These are phyloP conservation scores for Conopomorpha cramerella DNA, from an alignment of 1,140 invertebrate species.

Conservation along the genomic window DNA sequence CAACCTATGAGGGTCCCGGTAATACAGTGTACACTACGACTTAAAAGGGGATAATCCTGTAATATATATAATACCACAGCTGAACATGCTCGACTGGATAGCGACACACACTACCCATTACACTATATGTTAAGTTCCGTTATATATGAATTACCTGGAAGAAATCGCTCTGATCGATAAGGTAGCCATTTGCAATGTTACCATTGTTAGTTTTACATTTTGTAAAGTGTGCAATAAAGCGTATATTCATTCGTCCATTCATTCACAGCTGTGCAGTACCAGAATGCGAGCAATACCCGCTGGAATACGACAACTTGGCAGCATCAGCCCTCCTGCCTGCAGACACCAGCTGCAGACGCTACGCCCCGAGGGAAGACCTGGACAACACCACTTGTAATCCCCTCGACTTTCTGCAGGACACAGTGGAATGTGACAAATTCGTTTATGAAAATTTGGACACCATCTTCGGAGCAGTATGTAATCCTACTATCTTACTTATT, in stretches of 20 bases:
- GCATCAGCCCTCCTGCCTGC: slow-evolving; percentile 23
- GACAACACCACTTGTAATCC: slow-evolving; percentile 13
- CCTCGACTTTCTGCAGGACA: slow-evolving; percentile 24
- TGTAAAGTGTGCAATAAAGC: no score
- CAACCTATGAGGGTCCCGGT: no score
- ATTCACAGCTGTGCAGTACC: slow-evolving; percentile 50
- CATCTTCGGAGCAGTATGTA: slow-evolving; percentile 56
- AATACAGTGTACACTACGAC: no score
- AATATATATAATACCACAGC: no score
- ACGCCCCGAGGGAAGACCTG: slow-evolving; percentile 9
- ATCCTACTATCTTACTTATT: neutral
- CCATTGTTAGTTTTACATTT: no score
- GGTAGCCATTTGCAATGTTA: no score
- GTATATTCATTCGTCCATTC: neutral
- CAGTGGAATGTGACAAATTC: slow-evolving; percentile 36
- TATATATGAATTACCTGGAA: no score
- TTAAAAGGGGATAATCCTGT: no score
- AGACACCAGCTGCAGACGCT: slow-evolving; percentile 34
- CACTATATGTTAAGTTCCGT: no score
- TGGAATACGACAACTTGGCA: slow-evolving; percentile 17
- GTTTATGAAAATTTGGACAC: slow-evolving; percentile 51
- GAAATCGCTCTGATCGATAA: no score
- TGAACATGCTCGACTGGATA: no score
- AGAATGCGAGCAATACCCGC: slow-evolving; percentile 44
- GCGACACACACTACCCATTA: no score